Conservation (phyloP, 2,113 vertebrate species). For the Budorcas taxicolor region DNA sequence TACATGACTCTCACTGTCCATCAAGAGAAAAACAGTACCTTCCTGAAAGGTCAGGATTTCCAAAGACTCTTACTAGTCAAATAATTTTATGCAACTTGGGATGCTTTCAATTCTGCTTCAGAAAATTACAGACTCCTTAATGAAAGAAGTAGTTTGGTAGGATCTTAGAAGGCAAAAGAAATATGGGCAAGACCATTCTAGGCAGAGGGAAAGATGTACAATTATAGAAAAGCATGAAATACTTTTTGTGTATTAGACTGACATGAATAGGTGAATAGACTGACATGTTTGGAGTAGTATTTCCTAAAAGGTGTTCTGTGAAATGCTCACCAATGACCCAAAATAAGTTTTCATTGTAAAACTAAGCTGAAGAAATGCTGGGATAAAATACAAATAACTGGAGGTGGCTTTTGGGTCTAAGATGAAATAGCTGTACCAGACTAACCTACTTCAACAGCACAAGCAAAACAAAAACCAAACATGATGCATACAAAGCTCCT, state of each 20-base stretch:
- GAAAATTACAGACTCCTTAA: not conserved
- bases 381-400: not conserved
- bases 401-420: not conserved
- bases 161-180: not conserved
- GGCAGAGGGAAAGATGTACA: not conserved
- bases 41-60: not conserved
- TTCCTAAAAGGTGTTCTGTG: not conserved
- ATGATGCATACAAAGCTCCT: not conserved
- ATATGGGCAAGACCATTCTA: not conserved
- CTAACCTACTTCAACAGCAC: not conserved
- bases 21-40: not conserved
- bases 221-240: not conserved
- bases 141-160: not conserved
- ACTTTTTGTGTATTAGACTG: not conserved
- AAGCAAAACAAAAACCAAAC: not conserved
- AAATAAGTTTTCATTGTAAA: not conserved
- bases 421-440: not conserved
- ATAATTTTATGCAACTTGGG: not conserved
- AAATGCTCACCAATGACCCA: not conserved
- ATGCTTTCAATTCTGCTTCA: not conserved
- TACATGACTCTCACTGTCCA: not conserved
- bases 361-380: not conserved
- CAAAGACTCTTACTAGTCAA: not conserved
- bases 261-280: not conserved
- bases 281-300: not conserved